These are phyloP conservation scores for Graptemys geographica DNA, from an alignment of 2,797 vertebrate genomes.

Conservation along the genomic window DNA sequence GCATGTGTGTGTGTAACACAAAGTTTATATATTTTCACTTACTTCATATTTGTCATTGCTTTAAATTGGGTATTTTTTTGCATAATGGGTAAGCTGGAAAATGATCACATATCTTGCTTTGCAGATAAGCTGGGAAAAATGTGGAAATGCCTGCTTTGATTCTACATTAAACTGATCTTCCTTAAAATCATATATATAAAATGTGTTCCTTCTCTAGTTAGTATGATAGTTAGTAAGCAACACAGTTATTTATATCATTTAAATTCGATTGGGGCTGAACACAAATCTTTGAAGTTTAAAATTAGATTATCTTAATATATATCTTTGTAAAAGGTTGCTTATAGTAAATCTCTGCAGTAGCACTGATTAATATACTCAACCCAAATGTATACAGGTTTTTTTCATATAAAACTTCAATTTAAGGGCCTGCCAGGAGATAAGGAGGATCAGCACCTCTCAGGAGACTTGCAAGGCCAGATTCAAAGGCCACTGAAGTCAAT, in stretches of 20 bases:
- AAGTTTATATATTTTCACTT: accelerated
- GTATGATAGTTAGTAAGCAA: neutral
- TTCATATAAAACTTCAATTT: neutral
- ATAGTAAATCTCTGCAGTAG: neutral
- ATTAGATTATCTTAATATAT: neutral
- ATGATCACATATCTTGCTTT: neutral
- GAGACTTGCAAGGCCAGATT: neutral
- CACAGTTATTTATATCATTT: neutral
- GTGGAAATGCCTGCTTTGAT: neutral
- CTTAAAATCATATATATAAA: neutral
- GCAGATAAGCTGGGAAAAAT: neutral
- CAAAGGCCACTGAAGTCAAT: neutral
- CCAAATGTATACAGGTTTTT: neutral
- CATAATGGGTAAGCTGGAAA: neutral
- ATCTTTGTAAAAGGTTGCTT: neutral
- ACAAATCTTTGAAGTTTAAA: neutral
- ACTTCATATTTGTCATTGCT: accelerated
- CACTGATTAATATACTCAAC: neutral
- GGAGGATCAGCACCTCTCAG: neutral
- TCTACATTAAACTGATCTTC: neutral
- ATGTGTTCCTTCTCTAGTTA: neutral
- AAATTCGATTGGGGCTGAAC: neutral
- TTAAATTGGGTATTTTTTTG: neutral
- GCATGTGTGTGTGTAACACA: neutral
- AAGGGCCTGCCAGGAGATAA: neutral